Conservation (phyloP, 2,113 vertebrate species). For the Gulo gulo region DNA sequence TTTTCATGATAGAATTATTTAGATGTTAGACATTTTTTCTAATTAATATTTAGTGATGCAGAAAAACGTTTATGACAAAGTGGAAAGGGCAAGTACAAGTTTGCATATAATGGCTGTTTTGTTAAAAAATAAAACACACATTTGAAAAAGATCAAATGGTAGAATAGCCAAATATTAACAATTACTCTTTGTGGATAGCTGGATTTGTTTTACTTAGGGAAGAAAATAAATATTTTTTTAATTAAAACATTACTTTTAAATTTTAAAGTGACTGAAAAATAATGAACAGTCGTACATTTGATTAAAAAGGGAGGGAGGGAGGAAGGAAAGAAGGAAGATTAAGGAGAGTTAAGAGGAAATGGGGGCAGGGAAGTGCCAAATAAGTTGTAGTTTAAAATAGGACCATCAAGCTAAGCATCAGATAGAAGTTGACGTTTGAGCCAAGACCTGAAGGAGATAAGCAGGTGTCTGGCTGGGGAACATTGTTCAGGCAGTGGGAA, state of each 20-base stretch:
- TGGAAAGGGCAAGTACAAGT: background rate
- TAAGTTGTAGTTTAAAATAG: background rate
- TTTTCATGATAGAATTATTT: background rate
- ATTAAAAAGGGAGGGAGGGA: background rate
- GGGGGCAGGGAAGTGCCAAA: background rate
- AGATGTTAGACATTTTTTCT: background rate
- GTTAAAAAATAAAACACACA: background rate
- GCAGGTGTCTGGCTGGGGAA: background rate
- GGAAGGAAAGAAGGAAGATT: background rate
- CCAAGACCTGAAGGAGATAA: background rate
- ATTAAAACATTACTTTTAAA: background rate
- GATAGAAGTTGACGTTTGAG: background rate
- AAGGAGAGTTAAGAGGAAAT: background rate
- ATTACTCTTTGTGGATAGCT: background rate
- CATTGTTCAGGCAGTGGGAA: background rate
- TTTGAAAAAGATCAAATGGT: background rate
- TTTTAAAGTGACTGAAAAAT: background rate
- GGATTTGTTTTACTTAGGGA: background rate
- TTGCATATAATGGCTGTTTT: background rate
- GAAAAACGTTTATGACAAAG: background rate
- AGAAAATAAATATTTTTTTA: background rate
- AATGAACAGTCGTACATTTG: background rate
- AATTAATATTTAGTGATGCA: background rate
- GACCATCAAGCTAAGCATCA: background rate
- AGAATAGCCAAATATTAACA: background rate